Conservation (phyloP, 2,888 invertebrate genomes). For the Drosophila tripunctata region DNA sequence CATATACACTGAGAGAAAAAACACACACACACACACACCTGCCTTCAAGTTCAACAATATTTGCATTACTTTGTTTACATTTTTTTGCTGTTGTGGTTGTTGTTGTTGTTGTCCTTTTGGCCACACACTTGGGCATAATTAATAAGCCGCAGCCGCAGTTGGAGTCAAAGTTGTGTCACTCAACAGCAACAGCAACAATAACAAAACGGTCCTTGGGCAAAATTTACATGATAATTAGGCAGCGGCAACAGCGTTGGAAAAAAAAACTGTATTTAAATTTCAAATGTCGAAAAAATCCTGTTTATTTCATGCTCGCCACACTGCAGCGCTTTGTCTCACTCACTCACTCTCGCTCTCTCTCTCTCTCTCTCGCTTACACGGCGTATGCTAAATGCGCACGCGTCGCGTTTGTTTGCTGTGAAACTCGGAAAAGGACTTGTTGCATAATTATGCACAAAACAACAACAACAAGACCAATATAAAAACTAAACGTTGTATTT, state of each 20-base stretch:
- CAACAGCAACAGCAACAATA: constrained; percentile 3
- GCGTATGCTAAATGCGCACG: constrained; percentile 82
- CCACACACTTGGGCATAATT: constrained; percentile 80
- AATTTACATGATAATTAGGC: constrained; percentile 78
- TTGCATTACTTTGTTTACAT: constrained; percentile 67
- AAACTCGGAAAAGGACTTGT: constrained; percentile 82
- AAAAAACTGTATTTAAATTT: constrained; percentile 71
- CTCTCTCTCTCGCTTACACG: constrained; percentile 1
- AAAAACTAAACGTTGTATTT: constrained; percentile 70
- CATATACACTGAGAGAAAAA: constrained; percentile 4
- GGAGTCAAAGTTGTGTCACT: constrained; percentile 49
- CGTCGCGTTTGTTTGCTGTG: constrained; percentile 65
- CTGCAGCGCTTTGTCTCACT: constrained; percentile 1
- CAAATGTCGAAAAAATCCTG: constrained; percentile 77
- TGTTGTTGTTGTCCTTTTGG: constrained; percentile 59
- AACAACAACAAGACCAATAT: constrained; percentile 21
- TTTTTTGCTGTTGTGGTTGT: constrained; percentile 16
- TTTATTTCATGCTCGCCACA: constrained; percentile 39
- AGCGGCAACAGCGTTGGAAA: constrained; percentile 34
- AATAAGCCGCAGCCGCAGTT: constrained; percentile 64
- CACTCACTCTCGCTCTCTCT: constrained; percentile 2
- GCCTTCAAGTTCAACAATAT: constrained; percentile 53
- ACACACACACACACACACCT: constrained; percentile 28
- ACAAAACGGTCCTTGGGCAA: constrained; percentile 58
- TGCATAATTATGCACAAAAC: constrained; percentile 75